Conservation (phyloP, 2,888 invertebrate species). For the Halocaridina rubra region DNA sequence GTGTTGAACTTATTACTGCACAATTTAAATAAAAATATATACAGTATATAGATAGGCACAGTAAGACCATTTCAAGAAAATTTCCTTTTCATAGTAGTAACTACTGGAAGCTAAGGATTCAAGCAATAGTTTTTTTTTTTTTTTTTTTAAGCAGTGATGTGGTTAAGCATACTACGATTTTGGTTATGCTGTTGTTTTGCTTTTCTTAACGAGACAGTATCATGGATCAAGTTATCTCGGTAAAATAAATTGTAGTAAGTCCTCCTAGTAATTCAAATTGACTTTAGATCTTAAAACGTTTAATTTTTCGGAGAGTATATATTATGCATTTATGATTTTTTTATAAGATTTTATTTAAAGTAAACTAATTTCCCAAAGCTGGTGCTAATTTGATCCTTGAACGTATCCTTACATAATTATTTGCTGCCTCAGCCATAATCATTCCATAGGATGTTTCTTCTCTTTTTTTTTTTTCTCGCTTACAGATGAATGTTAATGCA, state of each 20-base stretch:
- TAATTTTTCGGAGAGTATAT: too few species aligned
- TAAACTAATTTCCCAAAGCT: too few species aligned
- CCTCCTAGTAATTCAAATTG: too few species aligned
- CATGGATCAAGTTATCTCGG: too few species aligned
- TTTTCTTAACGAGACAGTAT: too few species aligned
- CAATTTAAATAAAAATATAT: conserved; percentile 48
- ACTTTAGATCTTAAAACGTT: too few species aligned
- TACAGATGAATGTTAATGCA: too few species aligned
- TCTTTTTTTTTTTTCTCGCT: too few species aligned
- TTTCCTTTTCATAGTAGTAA: conserved; percentile 30
- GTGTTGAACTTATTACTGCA: conserved; percentile 32
- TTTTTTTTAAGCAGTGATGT: conserved; percentile 31
- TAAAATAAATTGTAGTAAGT: too few species aligned
- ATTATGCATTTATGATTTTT: too few species aligned
- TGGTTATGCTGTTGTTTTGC: conserved; percentile 22
- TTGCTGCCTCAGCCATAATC: conserved; percentile 20
- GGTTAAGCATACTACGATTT: conserved; percentile 35
- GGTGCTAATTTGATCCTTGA: conserved; percentile 4
- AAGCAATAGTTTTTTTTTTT: too few species aligned
- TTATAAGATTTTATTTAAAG: too few species aligned
- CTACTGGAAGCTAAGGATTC: conserved; percentile 34
- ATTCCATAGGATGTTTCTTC: conserved; percentile 26
- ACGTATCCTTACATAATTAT: conserved; percentile 4
- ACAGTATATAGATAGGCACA: conserved; percentile 56
- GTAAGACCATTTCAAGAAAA: conserved; percentile 27